Conservation (phyloP, 2,113 vertebrate genomes). For the Procavia capensis region DNA sequence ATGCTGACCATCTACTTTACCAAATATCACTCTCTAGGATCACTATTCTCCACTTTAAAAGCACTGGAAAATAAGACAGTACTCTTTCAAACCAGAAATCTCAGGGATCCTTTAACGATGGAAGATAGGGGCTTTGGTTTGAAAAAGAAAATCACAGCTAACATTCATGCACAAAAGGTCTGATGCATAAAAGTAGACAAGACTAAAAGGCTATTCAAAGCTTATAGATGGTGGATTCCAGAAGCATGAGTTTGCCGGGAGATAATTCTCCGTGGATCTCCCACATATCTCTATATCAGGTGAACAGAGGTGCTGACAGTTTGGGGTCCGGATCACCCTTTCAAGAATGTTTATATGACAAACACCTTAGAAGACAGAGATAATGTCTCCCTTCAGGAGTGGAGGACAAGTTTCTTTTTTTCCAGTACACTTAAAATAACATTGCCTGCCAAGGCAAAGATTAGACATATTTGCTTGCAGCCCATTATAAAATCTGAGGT, state of each 20-base stretch:
- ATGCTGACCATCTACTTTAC: too few species aligned
- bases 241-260: neutral
- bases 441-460: neutral
- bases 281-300: neutral
- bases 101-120: neutral
- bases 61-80: neutral
- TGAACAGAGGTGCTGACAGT: neutral
- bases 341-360: neutral
- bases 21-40: neutral
- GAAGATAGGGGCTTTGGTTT: neutral
- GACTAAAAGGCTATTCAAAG: neutral
- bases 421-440: neutral
- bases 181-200: neutral
- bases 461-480: neutral
- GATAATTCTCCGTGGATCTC: neutral
- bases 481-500: neutral
- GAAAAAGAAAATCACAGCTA: slow-evolving; percentile 14
- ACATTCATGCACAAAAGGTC: slow-evolving; percentile 8
- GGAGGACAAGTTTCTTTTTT: neutral
- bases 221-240: neutral
- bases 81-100: neutral
- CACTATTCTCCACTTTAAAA: neutral
- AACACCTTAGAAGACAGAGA: slow-evolving; percentile 10
- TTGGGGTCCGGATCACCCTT: neutral
- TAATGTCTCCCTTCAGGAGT: neutral